Evolutionary conservation across 2,113 vertebrate genomes (phyloP), one percentile per base, ranked within the genome.

Genomic region (Rafetus swinhoei): DNA sequence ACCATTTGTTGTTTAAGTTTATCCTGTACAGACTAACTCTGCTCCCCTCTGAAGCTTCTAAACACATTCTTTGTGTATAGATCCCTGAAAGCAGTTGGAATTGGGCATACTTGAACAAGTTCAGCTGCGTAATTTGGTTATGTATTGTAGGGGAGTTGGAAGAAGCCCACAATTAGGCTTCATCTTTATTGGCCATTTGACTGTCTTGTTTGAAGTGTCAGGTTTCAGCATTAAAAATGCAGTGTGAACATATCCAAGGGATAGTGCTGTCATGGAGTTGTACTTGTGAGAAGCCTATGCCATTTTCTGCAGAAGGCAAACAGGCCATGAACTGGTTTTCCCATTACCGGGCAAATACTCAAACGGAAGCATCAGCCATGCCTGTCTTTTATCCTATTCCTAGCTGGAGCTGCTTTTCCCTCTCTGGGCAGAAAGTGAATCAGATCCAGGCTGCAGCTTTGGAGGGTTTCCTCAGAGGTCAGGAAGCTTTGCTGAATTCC

Each of bases 261-360:
- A 32, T 4, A 35, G 35, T 87, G 4, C 22, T 69, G 29, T 85
- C 32, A 13, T 72, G 27, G 72, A 45, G 39, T 65, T 1, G 0
- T 2, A 3, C 1, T 80, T 87, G 25, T 39, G n/a, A 55, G 81
- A 22, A 60, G 39, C 39, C 45, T 2, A 0, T 80, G 57, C 57
- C 76, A 1, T 62, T 87, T 82, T 5, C 7, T 59, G n/a, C 85
- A 54, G 24, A 81, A 60, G 3, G 2, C 11, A 25, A 24, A 10
- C 32, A n/a, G 29, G 4, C n/a, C 21, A 22, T 83, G 86, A 27
- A 53, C 15, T 86, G 56, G 27, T 39, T 87, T 89, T 86, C 22
- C 11, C 22, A 7, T 72, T 92, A 32, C 0, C 59, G 35, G 74
- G 15, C 81, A 72, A 65, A 9, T 74, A 35, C 24, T 89, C 50